Evolutionary conservation across 2,888 invertebrate species (phyloP).

Genomic region (Drosophila putrida): DNA sequence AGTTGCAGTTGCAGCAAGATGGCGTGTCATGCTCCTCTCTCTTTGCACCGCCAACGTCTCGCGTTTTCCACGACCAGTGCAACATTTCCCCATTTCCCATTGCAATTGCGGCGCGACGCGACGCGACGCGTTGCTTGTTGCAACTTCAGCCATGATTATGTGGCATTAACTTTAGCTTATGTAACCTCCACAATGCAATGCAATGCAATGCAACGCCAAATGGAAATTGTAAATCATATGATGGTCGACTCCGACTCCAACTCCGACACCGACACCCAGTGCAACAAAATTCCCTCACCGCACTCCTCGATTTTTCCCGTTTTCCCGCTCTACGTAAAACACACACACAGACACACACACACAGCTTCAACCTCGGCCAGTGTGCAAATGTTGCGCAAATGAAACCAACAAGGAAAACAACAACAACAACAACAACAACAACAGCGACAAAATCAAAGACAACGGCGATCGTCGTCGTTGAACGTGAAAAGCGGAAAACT

Average conservation of each 20-base stretch:
- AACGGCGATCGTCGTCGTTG: slow-evolving; percentile 84
- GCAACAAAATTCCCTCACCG: background rate
- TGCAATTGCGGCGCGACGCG: slow-evolving; percentile 45
- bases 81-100: slow-evolving; percentile 76
- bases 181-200: slow-evolving; percentile 64
- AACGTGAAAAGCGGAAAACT: slow-evolving; percentile 86
- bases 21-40: slow-evolving; percentile 66
- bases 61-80: slow-evolving; percentile 30
- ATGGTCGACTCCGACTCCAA: slow-evolving; percentile 48
- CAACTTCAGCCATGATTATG: slow-evolving; percentile 81
- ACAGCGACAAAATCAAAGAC: slow-evolving; percentile 38
- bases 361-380: slow-evolving; percentile 6
- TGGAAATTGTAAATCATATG: slow-evolving; percentile 78
- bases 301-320: background rate
- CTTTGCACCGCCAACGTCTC: slow-evolving; percentile 8
- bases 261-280: slow-evolving; percentile 38
- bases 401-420: slow-evolving; percentile 67
- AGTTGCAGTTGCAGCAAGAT: slow-evolving; percentile 60
- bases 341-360: background rate
- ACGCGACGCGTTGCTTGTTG: slow-evolving; percentile 55
- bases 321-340: background rate
- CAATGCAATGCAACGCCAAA: slow-evolving; percentile 56
- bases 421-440: slow-evolving; percentile 58
- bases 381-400: slow-evolving; percentile 71
- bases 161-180: slow-evolving; percentile 81